A percentile compares a stretch with the other conserved stretches of the same genome.
Conservation (phyloP, 1,140 invertebrate species). For the Berghia stephanieae region DNA sequence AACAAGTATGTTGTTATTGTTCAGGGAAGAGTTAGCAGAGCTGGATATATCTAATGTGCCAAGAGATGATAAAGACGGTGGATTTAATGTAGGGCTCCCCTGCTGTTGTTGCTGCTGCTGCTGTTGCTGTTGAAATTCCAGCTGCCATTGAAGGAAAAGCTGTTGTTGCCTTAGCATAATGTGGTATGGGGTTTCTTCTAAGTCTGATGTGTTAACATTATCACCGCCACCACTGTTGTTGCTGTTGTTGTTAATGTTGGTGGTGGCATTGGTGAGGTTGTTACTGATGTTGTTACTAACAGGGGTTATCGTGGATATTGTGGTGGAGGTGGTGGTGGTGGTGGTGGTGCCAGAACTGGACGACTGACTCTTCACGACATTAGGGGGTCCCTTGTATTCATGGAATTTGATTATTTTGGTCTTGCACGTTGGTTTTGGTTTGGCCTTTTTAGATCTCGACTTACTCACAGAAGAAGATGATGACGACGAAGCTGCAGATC, state of each 20-base stretch:
- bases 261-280: no score
- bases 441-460: conserved; percentile 80
- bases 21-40: conserved; percentile 11
- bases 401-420: conserved; percentile 91
- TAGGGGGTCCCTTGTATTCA: conserved; percentile 97
- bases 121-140: conserved; percentile 79
- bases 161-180: conserved; percentile 93
- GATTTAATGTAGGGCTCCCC: neutral
- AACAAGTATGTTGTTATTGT: conserved; percentile 24
- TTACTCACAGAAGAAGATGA: conserved; percentile 37
- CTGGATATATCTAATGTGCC: neutral
- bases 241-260: no score
- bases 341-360: conserved; percentile 28
- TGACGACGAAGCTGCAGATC: neutral
- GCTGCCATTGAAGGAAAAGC: conserved; percentile 87
- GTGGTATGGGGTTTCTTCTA: conserved; percentile 88
- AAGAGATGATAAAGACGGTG: conserved; percentile 28
- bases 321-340: conserved; percentile 32
- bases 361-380: conserved; percentile 76
- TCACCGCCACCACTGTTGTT: conserved; percentile 23
- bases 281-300: neutral
- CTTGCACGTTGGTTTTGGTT: conserved; percentile 83
- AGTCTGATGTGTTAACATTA: conserved; percentile 22
- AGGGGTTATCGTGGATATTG: conserved; percentile 23
- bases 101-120: conserved; percentile 67